Base-by-base conservation (phyloP, 2,888 invertebrate genomes). In the Mylabris sibirica region DNA sequence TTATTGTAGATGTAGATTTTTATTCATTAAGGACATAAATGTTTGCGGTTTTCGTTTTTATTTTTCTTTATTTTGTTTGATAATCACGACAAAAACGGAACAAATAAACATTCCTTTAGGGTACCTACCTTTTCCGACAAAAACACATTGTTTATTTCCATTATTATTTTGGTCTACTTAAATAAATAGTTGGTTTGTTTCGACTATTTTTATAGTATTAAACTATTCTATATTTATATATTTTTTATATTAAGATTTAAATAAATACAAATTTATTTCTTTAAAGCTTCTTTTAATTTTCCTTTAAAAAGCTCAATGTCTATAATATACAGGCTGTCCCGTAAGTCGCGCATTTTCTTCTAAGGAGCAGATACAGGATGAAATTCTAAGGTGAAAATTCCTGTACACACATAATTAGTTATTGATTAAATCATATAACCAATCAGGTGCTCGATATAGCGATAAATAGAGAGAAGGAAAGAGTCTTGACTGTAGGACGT, bases 231-330 rank as follows among this genome's bases (percentile, higher is more conserved):
- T 69, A 66, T 69, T 69, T 69, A 69, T 68, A 68, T 69, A 69
- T 69, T 69, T 68, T 69, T 69, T 69, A 68, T 68, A 68, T 62
- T 64, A 65, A 59, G 62, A 69, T 65, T 65, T 65, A 41, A 65
- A 66, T 66, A 63, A 69, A 69, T 69, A 68, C 12, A 65, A 66
- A 65, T 59, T 30, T 66, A 69, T 63, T 69, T 69, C 65, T 60
- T 20, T 68, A 65, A 57, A 59, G 9, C 57, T 53, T 24, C n/a
- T 17, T 30, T 20, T 3, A 24, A 34, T 20, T 30, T 30, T 30
- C 4, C 30, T 60, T 35, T 17, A n/a, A 4, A 4, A 44, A 44
- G n/a, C 22, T 22, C 22, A 44, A 14, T n/a, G n/a, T n/a, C n/a
- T n/a, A n/a, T n/a, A n/a, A n/a, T n/a, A n/a, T n/a, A n/a, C n/a